Percentiles rank a stretch among this genome's conserved stretches.
Evolutionary conservation across 2,888 invertebrate species (phyloP).

Genomic region (Limnephilus lunatus): DNA sequence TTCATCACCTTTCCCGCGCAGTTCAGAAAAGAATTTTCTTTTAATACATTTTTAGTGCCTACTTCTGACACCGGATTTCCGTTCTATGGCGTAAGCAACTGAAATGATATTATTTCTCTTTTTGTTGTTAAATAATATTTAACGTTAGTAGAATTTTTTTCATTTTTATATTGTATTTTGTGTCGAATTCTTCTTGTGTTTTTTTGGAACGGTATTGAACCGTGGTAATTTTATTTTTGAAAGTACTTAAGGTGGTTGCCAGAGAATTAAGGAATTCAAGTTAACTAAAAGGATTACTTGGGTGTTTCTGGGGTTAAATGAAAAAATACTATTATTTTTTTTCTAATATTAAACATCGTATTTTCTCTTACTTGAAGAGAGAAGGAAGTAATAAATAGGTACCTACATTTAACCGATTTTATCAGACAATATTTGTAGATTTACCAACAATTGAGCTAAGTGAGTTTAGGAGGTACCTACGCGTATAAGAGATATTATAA

Average conservation of each 20-base stretch:
- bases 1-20: constrained; percentile 22
- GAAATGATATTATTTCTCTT: constrained; percentile 15
- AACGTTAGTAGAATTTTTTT: neutral
- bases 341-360: neutral
- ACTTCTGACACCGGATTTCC: constrained; percentile 35
- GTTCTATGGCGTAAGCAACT: constrained; percentile 5
- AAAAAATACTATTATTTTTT: neutral
- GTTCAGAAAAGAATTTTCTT: constrained; percentile 6
- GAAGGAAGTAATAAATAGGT: neutral
- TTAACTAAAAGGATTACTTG: neutral
- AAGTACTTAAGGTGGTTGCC: neutral
- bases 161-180: neutral
- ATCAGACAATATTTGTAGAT: neutral
- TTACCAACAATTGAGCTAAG: neutral
- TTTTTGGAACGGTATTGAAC: neutral
- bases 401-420: neutral
- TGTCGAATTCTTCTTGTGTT: neutral
- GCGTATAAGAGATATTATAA: neutral
- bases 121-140: neutral
- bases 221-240: neutral
- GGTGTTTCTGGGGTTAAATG: neutral
- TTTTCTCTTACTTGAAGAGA: neutral
- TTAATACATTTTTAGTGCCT: constrained; percentile 19
- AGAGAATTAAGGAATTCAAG: neutral
- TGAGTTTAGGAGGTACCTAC: neutral